Conservation (phyloP, 2,797 vertebrate species). For the Enteromius treurensis region DNA sequence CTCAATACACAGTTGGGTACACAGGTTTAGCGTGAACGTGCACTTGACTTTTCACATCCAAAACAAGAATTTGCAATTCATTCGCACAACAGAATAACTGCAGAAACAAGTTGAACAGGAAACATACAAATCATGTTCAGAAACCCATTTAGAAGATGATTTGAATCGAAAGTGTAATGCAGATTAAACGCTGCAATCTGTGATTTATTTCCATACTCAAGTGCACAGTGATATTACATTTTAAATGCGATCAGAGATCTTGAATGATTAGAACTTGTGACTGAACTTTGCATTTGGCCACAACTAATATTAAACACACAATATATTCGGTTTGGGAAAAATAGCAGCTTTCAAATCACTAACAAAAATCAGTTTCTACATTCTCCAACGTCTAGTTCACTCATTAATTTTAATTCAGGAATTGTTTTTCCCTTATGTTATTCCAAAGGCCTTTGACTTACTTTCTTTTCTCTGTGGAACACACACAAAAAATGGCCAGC, state of each 20-base stretch:
- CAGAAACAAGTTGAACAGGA: background rate
- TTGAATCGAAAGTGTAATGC: background rate
- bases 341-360: background rate
- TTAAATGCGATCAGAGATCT: background rate
- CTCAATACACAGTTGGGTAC: background rate
- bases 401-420: background rate
- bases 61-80: background rate
- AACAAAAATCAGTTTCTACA: background rate
- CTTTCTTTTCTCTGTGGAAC: background rate
- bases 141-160: background rate
- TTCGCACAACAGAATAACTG: background rate
- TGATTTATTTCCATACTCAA: background rate
- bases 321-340: background rate
- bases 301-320: background rate
- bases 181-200: background rate
- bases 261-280: background rate
- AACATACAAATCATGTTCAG: background rate
- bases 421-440: background rate
- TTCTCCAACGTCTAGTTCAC: background rate
- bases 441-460: background rate
- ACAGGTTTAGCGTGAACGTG: background rate
- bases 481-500: background rate
- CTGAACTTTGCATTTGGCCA: background rate
- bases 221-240: constrained; percentile 4
- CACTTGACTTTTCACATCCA: background rate